Base-by-base conservation (phyloP, 2,113 vertebrate genomes). In the Forbesichthys agassizii region DNA sequence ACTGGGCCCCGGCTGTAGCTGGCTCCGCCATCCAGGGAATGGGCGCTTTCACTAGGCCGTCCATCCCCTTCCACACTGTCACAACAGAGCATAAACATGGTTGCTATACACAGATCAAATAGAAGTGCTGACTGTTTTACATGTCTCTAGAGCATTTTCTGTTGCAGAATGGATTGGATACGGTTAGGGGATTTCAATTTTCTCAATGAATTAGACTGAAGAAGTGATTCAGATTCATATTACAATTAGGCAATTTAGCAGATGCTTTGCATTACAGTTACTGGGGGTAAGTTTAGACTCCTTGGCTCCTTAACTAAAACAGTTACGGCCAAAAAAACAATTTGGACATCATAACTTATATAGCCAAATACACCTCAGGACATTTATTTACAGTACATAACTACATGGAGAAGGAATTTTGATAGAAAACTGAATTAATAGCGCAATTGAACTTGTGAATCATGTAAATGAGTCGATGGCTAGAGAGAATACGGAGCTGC, bases 61-160 rank as follows among this genome's bases (percentile, higher is more conserved):
- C 90, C 95, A 88, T 98, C 96, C 20, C 98, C 97, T 90, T 99
- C 98, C 84, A 98, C 96, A 59, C 98, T 99, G 90, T 64, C 80
- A 84, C 7, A 9, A 83, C 36, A 73, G 61, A 33, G 71, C 47
- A 67, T 47, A 60, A 61, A 42, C 18, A 66, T 42, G 18, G 5
- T 74, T 61, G 59, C 46, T 10, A 16, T 42, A 33, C 3, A 59
- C 13, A 71, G 4, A 27, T 1, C 48, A 1, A 69, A 16, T 33
- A 11, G 27, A 27, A 27, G 13, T 54, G 52, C 7, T 7, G n/a
- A 16, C 13, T 1, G 63, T 5, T 33, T 60, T 3, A 47, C 36
- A 10, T 48, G 13, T 42, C 36, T 8, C 36, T 2, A 52, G 49
- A 55, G n/a, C 13, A 16, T n/a, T n/a, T 10, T 0, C 51, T 49